A percentile compares a stretch with the other conserved stretches of the same genome.
phyloP scores from a whole-genome alignment of 2,113 vertebrate genomes.

The Alouatta palliata region DNA sequence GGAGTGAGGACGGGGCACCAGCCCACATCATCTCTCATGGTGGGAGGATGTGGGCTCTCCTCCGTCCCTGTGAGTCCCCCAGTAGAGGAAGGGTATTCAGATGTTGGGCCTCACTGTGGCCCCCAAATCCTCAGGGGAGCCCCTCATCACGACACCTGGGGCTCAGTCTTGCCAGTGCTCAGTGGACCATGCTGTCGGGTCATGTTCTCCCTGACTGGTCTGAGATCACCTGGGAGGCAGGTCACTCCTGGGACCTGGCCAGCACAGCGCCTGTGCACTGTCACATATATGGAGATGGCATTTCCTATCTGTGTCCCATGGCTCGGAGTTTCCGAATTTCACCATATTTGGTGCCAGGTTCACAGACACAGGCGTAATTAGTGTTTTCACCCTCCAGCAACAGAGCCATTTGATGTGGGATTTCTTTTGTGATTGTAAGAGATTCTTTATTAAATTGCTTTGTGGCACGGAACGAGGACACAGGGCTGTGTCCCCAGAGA shows the following conservation, averaged over 20 bases:
- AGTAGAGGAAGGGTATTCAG: neutral
- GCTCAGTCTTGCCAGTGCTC: neutral
- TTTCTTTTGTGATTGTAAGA: neutral
- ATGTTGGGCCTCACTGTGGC: neutral
- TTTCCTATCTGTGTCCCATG: neutral
- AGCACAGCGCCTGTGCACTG: neutral
- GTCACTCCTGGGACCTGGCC: neutral
- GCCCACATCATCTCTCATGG: rapidly evolving
- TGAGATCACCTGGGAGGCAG: neutral
- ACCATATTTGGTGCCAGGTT: neutral
- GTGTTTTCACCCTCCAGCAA: neutral
- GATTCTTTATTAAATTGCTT: neutral
- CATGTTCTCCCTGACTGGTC: neutral
- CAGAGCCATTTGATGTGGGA: neutral
- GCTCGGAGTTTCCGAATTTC: neutral
- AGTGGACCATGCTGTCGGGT: rapidly evolving
- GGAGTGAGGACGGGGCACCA: rapidly evolving
- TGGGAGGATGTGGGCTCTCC: neutral
- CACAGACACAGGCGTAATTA: neutral
- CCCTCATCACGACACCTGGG: rapidly evolving
- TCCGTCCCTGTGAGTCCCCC: neutral
- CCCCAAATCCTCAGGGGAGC: neutral
- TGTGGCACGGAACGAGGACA: neutral
- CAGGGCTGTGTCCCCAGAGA: neutral
- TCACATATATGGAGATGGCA: neutral